These are phyloP conservation scores for Heliornis fulica DNA, from an alignment of 2,113 vertebrate genomes.

Conservation along the genomic window DNA sequence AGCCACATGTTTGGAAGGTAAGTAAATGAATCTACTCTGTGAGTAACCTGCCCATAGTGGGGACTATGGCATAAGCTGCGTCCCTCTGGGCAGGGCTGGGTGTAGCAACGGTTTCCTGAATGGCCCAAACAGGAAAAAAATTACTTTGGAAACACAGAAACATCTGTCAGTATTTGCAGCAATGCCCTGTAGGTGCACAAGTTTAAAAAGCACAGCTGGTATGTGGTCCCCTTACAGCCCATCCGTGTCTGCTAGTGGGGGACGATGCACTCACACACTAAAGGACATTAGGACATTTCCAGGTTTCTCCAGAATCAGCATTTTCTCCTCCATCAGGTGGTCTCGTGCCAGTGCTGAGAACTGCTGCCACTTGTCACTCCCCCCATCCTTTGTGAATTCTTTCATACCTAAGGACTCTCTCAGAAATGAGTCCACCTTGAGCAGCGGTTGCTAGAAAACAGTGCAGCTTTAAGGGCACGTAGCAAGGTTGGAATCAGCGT, in stretches of 20 bases:
- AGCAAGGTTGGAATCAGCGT: neutral
- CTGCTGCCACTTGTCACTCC: neutral
- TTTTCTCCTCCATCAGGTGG: neutral
- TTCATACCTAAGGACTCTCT: neutral
- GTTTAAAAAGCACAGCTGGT: neutral
- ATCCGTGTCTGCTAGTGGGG: fast-evolving
- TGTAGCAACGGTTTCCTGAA: neutral
- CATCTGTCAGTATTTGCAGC: neutral
- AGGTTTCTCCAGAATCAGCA: neutral
- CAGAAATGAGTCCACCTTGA: fast-evolving
- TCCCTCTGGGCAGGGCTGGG: neutral
- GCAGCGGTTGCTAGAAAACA: neutral
- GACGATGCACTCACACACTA: neutral
- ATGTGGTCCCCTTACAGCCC: neutral
- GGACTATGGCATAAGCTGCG: fast-evolving
- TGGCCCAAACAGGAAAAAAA: neutral
- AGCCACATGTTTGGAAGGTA: neutral
- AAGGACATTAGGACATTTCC: neutral
- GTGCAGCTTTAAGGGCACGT: fast-evolving
- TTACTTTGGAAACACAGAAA: neutral
- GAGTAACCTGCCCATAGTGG: too few species aligned
- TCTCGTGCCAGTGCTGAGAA: neutral
- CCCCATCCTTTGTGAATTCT: neutral
- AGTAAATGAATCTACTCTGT: too few species aligned
- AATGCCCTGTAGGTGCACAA: neutral